Conservation (phyloP, 2,888 invertebrate genomes). For the Drosophila birchii region DNA sequence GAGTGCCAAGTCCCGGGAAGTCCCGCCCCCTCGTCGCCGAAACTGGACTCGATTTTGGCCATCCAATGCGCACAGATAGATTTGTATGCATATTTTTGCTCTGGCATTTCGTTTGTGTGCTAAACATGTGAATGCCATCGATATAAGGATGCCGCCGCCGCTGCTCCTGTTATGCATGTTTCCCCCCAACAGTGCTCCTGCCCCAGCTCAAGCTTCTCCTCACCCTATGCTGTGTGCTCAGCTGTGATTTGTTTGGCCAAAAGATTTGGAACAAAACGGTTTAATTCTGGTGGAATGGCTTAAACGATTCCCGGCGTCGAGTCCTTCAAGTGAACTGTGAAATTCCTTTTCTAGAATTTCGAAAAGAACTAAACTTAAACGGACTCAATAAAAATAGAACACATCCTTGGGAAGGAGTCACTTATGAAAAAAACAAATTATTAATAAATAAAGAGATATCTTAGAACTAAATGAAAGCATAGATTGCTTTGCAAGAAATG, state of each 20-base stretch:
- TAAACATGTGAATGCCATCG: constrained; percentile 77
- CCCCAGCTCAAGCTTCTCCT: background rate
- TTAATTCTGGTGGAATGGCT: constrained; percentile 46
- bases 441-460: background rate
- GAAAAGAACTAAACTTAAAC: constrained; percentile 14
- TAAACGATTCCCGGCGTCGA: constrained; percentile 26
- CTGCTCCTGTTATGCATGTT: constrained; percentile 48
- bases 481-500: too few species aligned
- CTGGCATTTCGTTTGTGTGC: constrained; percentile 79
- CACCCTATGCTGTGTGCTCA: constrained; percentile 39
- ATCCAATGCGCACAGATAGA: constrained; percentile 71
- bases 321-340: constrained; percentile 19
- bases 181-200: constrained; percentile 7
- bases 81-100: constrained; percentile 80
- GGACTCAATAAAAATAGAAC: background rate
- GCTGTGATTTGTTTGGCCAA: constrained; percentile 67
- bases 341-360: constrained; percentile 16
- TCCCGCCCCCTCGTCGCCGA: constrained; percentile 4
- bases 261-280: constrained; percentile 47
- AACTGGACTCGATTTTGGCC: constrained; percentile 57
- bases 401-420: background rate
- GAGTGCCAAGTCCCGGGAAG: constrained; percentile 26
- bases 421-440: too few species aligned
- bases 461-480: background rate
- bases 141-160: constrained; percentile 69